phyloP scores from a whole-genome alignment of 1,140 invertebrate species.

The Drosophila bocqueti region DNA sequence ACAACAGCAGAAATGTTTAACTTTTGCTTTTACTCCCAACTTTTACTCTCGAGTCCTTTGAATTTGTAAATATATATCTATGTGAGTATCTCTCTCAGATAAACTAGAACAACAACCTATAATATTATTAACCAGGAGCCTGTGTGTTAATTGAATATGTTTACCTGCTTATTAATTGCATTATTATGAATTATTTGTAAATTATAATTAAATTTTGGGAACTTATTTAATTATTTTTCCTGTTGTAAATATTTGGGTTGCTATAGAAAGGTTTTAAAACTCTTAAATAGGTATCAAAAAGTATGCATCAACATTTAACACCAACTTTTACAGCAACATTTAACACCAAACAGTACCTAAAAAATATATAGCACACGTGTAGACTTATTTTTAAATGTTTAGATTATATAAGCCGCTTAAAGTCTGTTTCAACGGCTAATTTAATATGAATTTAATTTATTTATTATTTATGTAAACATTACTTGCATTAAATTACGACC shows the following conservation, averaged over 20 bases:
- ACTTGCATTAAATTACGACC: background rate
- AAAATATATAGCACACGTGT: background rate
- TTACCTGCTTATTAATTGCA: background rate
- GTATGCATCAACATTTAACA: background rate
- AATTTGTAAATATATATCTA: background rate
- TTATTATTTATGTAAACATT: background rate
- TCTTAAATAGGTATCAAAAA: background rate
- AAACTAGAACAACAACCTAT: conserved; percentile 1
- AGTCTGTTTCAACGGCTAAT: background rate
- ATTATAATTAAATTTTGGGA: background rate
- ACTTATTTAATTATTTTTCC: background rate
- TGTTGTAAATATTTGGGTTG: background rate
- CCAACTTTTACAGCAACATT: background rate
- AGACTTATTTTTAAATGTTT: background rate
- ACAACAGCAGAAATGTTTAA: conserved; percentile 20
- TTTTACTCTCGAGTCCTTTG: conserved; percentile 36
- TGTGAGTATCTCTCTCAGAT: background rate
- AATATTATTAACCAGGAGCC: background rate
- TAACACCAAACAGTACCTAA: background rate
- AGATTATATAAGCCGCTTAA: too few species aligned
- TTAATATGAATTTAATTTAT: background rate
- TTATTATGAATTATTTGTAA: background rate
- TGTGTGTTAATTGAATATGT: background rate
- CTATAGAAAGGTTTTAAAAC: background rate
- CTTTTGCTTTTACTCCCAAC: conserved; percentile 40